These are phyloP conservation scores for Philopedon plagiatum DNA, from an alignment of 2,888 invertebrate genomes.

Conservation along the genomic window DNA sequence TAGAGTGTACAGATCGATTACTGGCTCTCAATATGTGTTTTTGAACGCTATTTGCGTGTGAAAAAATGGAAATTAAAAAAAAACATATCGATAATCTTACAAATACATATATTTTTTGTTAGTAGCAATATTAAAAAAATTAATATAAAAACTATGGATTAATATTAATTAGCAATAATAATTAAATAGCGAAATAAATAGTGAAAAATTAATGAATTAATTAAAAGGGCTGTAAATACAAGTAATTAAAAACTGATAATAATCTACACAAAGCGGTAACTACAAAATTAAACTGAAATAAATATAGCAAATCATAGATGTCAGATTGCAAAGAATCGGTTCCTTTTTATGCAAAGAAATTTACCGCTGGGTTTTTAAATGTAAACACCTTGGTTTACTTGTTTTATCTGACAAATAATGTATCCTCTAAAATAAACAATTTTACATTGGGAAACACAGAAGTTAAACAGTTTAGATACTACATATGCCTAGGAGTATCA, in stretches of 20 bases:
- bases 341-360: slow-evolving; percentile 33
- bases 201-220: slow-evolving; percentile 40
- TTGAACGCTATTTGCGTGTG: no score
- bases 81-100: slow-evolving; percentile 1
- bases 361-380: slow-evolving; percentile 25
- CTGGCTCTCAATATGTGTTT: no score
- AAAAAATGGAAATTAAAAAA: no score
- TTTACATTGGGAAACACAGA: slow-evolving; percentile 8
- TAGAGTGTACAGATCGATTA: no score
- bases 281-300: slow-evolving; percentile 45
- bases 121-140: slow-evolving; percentile 38
- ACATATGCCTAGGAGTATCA: background rate
- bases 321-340: slow-evolving; percentile 52
- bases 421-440: slow-evolving; percentile 36
- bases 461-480: background rate
- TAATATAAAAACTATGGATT: slow-evolving; percentile 36
- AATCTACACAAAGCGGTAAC: slow-evolving; percentile 39
- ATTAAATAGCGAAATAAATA: slow-evolving; percentile 37
- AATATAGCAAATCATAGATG: slow-evolving; percentile 47
- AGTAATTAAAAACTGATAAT: slow-evolving; percentile 35
- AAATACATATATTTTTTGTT: slow-evolving; percentile 38
- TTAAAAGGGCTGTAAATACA: slow-evolving; percentile 30
- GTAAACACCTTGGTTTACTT: slow-evolving; percentile 23
- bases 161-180: slow-evolving; percentile 27
- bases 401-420: slow-evolving; percentile 35